phyloP scores from a whole-genome alignment of 2,113 vertebrate genomes.

The Amazona guildingii region DNA sequence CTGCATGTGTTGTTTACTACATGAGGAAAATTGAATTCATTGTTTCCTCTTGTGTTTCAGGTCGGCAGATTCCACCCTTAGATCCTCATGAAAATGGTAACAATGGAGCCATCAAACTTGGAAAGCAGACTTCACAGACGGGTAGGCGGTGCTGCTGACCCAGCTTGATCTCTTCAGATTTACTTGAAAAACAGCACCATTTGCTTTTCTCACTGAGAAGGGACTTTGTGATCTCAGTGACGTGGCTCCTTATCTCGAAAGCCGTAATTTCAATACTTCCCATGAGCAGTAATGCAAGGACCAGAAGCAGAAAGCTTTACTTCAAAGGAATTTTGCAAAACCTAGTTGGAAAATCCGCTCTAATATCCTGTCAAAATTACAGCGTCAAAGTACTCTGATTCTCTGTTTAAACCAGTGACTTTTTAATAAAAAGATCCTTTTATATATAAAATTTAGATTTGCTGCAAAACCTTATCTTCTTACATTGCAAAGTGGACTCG shows the following conservation, averaged over 20 bases:
- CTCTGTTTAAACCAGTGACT: slow-evolving; percentile 17
- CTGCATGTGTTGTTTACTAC: neutral
- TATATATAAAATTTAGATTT: slow-evolving; percentile 6
- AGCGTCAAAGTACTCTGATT: neutral
- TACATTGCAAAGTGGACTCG: neutral
- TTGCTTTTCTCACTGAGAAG: neutral
- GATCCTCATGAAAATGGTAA: slow-evolving; percentile 87
- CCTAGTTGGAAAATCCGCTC: slow-evolving; percentile 17
- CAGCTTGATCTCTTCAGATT: neutral
- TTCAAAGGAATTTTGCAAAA: slow-evolving; percentile 51
- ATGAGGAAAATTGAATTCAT: neutral
- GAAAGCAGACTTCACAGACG: slow-evolving; percentile 71
- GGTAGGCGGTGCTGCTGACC: slow-evolving; percentile 89
- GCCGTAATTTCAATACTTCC: neutral
- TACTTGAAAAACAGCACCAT: slow-evolving; percentile 55
- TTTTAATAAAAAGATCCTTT: neutral
- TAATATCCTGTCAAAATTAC: slow-evolving; percentile 40
- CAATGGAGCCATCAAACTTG: slow-evolving; percentile 87
- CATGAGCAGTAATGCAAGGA: slow-evolving; percentile 7
- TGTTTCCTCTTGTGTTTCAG: slow-evolving; percentile 70
- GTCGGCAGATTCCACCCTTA: slow-evolving; percentile 92
- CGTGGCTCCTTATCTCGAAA: slow-evolving; percentile 22
- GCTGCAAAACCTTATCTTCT: neutral
- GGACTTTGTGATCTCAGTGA: slow-evolving; percentile 6
- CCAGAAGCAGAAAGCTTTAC: slow-evolving; percentile 13